Base-by-base conservation (phyloP, 1,140 invertebrate species). In the Papilio machaon region DNA sequence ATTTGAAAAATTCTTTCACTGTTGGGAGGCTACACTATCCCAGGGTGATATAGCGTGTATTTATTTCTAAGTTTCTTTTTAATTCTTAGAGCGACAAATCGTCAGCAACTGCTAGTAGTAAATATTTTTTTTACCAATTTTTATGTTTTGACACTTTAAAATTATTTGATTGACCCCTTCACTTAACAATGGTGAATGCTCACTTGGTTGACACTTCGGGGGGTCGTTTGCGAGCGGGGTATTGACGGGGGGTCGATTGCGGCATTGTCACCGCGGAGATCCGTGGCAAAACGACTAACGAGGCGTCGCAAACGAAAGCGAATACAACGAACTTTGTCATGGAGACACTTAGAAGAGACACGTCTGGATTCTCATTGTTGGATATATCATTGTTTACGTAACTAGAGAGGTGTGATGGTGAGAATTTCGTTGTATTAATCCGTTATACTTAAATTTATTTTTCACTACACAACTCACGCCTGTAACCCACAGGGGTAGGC, bases 231-330 rank as follows among this genome's bases (percentile, higher is more conserved):
- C 85, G 23, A 90, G 90, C 91, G 87, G 90, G 78, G 79, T 82
- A 73, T 60, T 90, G 43, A 83, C 90, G 90, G 92, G 93, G 88
- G 89, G 91, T 82, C 92, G 93, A 94, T 94, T 94, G 85, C 70
- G 64, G 87, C 82, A 91, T 94, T 94, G 92, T 94, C 73, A 82
- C 38, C 30, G 60, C 80, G 80, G 80, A 76, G 81, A 77, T 85
- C 81, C 82, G 80, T 86, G 83, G 76, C 84, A 85, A 85, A 88
- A 78, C 49, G 76, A 60, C 76, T 60, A 78, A 78, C 76, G 38
- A 78, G 76, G 52, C 76, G 76, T 49, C n/a, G 23, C 38, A 54
- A 73, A 75, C 35, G 76, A 60, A 78, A 60, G 54, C 49, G 76
- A 78, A 78, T 38, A 38, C 23, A 38, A 78, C 76, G 17, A 78